Percentiles rank a stretch among this genome's conserved stretches.
phyloP scores from a whole-genome alignment of 2,113 vertebrate genomes.

The Syrmaticus mikado region DNA sequence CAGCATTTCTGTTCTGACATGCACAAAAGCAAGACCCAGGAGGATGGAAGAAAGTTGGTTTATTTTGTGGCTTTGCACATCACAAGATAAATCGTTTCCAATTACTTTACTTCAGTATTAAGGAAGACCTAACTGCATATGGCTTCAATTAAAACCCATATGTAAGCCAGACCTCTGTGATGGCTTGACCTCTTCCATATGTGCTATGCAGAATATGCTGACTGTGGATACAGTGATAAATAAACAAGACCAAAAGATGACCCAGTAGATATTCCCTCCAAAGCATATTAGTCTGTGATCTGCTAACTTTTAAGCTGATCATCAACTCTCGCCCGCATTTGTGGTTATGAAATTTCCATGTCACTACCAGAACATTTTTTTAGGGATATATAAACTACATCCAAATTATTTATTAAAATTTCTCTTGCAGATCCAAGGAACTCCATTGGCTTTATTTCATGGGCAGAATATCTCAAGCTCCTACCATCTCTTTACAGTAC shows the following conservation, averaged over 20 bases:
- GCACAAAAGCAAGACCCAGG: not conserved
- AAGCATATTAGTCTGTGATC: accelerated
- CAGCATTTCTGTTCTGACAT: not conserved
- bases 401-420: not conserved
- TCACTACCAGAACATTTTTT: accelerated
- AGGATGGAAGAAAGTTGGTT: not conserved
- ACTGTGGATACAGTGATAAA: not conserved
- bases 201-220: not conserved
- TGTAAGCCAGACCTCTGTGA: conserved; percentile 2
- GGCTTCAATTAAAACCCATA: not conserved
- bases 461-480: not conserved
- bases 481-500: not conserved
- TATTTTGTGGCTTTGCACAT: not conserved
- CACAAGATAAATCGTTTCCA: not conserved
- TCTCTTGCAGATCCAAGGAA: not conserved
- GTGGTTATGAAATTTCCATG: not conserved
- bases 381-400: not conserved
- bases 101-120: not conserved
- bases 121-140: not conserved
- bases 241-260: not conserved
- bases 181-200: not conserved
- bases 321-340: not conserved
- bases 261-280: not conserved
- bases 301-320: not conserved
- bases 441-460: not conserved